A percentile compares a stretch with the other conserved stretches of the same genome.
phyloP scores from a whole-genome alignment of 2,888 invertebrate species.

The Protula sp. region DNA sequence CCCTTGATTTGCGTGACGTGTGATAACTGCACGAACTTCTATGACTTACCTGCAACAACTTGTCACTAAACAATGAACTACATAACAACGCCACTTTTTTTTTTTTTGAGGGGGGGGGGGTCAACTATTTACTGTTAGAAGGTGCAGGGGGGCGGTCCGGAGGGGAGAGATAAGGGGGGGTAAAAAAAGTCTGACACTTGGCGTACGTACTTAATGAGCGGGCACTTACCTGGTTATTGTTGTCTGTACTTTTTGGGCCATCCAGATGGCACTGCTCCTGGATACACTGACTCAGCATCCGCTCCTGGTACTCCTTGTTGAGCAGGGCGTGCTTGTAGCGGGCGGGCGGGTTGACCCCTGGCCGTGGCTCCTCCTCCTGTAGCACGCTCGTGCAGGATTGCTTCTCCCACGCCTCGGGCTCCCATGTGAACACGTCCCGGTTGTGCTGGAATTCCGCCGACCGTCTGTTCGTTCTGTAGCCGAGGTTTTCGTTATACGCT shows the following conservation, averaged over 20 bases:
- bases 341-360: neutral
- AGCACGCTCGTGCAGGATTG: neutral
- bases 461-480: neutral
- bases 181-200: too few relatives aligned
- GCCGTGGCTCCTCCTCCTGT: conserved; percentile 1
- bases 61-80: too few relatives aligned
- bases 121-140: too few relatives aligned
- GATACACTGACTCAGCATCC: neutral
- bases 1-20: too few relatives aligned
- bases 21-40: too few relatives aligned
- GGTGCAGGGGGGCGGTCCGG: too few relatives aligned
- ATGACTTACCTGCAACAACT: too few relatives aligned
- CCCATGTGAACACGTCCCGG: neutral
- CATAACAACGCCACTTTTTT: too few relatives aligned
- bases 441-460: neutral
- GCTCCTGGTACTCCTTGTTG: neutral
- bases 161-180: too few relatives aligned
- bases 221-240: neutral
- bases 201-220: too few relatives aligned
- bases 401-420: neutral
- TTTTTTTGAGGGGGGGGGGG: too few relatives aligned
- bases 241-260: neutral
- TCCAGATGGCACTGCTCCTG: neutral
- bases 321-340: neutral
- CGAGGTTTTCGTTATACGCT: neutral